Percentiles rank a stretch among this genome's conserved stretches.
Conservation (phyloP, 2,113 vertebrate species). For the Panthera uncia region DNA sequence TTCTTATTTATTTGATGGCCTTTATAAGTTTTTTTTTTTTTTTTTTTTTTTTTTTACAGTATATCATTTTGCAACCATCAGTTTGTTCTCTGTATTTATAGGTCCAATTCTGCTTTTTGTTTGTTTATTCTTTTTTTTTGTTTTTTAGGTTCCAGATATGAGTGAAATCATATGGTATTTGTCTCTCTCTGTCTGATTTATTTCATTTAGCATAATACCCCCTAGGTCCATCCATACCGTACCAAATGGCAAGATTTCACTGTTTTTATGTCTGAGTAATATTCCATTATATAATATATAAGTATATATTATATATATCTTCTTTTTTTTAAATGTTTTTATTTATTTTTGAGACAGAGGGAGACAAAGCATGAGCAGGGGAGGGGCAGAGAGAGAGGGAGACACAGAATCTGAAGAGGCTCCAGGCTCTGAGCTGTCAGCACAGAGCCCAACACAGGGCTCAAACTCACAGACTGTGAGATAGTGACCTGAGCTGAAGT, state of each 20-base stretch:
- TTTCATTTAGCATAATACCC: neutral
- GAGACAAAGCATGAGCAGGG: too few relatives aligned
- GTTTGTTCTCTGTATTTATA: neutral
- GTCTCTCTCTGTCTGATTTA: neutral
- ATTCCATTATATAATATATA: neutral
- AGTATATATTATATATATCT: too few relatives aligned
- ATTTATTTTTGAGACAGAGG: too few relatives aligned
- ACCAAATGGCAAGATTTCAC: neutral
- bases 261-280: neutral
- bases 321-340: neutral
- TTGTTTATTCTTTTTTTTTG: neutral
- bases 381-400: too few relatives aligned
- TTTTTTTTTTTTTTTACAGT: neutral
- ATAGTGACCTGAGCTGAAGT: too few relatives aligned
- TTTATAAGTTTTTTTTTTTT: neutral
- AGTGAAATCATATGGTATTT: neutral
- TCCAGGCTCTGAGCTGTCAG: too few relatives aligned
- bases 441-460: too few relatives aligned
- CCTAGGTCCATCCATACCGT: neutral
- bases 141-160: neutral
- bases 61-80: neutral
- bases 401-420: too few relatives aligned
- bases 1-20: neutral
- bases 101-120: neutral
- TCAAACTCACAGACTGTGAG: too few relatives aligned